Base-by-base conservation (phyloP, 2,797 vertebrate species). In the Artibeus jamaicensis region DNA sequence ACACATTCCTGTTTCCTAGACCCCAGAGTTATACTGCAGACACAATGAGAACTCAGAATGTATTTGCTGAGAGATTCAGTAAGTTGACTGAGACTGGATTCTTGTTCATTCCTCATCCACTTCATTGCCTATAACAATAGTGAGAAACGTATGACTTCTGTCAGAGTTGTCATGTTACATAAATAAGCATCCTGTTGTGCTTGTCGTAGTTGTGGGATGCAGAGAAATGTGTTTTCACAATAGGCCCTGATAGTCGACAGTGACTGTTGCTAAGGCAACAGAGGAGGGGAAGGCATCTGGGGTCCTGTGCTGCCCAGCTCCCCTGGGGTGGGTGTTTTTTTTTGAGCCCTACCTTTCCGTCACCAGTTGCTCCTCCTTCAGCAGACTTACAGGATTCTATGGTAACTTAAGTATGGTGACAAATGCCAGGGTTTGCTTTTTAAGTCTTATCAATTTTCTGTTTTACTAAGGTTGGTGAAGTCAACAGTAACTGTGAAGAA, bases 211-310 rank as follows among this genome's bases (percentile, higher is more conserved):
- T 37, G 34, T 8, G 92, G 78, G 70, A 68, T 84, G 34, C 85
- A 76, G 70, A 82, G 32, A 95, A 92, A 92, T 78, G 65, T 85
- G 48, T 93, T 93, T 96, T 84, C 74, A 87, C 87, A 90, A 91
- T 42, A 77, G 68, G n/a, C 12, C 65, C 19, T 21, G 55, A 96
- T 73, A 91, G 37, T 89, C 83, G 11, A 79, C 57, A 79, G 55
- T 59, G 32, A 62, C 78, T 82, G 78, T 96, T 94, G 86, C 95
- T 89, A 97, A 89, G 93, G 83, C 44, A 96, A 96, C 94, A 77
- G 65, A 79, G 34, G 42, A 68, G 34, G 12, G 19, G 12, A 42
- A 18, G 4, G 42, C 24, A 18, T 48, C 12, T 5, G 12, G 37
- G 57, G 70, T 71, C 46, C 34, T 70, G 34, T 8, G 50, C 5